These are phyloP conservation scores for Anser brachyrhynchus DNA, from an alignment of 2,113 vertebrate species.

Conservation along the genomic window DNA sequence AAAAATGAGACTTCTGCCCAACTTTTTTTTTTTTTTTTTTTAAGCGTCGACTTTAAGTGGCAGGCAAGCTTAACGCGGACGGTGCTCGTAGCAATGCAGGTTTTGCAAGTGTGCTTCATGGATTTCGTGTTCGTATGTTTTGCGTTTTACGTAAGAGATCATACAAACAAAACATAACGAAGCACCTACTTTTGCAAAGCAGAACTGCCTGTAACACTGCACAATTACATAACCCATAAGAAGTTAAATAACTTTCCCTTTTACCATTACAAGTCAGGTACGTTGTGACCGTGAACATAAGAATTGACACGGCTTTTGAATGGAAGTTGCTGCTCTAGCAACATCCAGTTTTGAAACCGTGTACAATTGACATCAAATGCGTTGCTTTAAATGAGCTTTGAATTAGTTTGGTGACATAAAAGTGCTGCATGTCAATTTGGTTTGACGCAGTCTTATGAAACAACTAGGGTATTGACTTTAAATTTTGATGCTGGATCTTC, in stretches of 20 bases:
- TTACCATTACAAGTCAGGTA: not conserved
- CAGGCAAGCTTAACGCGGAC: accelerated
- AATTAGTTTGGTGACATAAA: not conserved
- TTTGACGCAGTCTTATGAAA: not conserved
- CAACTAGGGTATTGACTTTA: not conserved
- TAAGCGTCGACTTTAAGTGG: not conserved
- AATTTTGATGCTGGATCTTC: not conserved
- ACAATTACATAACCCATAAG: not conserved
- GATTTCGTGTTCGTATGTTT: not conserved
- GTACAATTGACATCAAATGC: not conserved
- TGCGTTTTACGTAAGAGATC: not conserved
- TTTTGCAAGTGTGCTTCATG: not conserved
- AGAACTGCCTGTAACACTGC: accelerated
- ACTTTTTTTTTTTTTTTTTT: not conserved
- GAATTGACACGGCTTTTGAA: not conserved
- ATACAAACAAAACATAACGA: accelerated
- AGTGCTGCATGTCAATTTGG: not conserved
- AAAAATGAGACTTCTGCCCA: not conserved
- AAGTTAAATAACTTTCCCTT: not conserved
- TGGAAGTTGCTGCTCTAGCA: not conserved
- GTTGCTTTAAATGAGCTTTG: not conserved
- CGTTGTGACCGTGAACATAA: not conserved
- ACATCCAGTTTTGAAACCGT: not conserved
- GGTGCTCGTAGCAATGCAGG: accelerated
- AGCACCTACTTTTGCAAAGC: not conserved